phyloP scores from a whole-genome alignment of 2,888 invertebrate species.

The Cacoxenus indagator region DNA sequence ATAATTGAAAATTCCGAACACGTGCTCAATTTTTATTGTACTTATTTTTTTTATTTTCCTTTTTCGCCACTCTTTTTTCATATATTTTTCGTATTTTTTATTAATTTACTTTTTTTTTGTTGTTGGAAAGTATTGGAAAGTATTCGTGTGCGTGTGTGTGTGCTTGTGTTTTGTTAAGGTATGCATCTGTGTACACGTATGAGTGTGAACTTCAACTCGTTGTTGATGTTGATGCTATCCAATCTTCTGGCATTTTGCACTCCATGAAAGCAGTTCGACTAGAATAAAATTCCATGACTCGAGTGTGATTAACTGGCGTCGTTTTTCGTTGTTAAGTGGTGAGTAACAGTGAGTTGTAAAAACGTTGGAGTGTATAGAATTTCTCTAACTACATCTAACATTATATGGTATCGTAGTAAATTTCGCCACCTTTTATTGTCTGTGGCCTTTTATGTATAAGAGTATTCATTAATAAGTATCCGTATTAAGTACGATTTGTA shows the following conservation, averaged over 20 bases:
- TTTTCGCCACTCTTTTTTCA: neutral
- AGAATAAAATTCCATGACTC: neutral
- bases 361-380: no score
- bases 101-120: neutral
- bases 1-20: conserved; percentile 17
- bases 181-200: neutral
- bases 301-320: neutral
- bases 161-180: conserved; percentile 8
- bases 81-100: neutral
- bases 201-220: neutral
- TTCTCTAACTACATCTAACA: no score
- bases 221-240: neutral
- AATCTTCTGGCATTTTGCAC: conserved; percentile 7
- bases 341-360: no score
- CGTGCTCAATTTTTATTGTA: conserved; percentile 8
- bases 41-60: neutral
- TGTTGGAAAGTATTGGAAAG: no score
- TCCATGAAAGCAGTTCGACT: neutral
- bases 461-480: no score
- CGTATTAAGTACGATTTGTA: no score
- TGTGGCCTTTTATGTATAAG: no score
- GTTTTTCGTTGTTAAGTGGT: no score
- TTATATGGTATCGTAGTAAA: no score
- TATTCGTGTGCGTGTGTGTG: conserved; percentile 3
- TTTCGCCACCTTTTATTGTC: no score